These are phyloP conservation scores for Euphydryas editha DNA, from an alignment of 2,888 invertebrate species.

Conservation along the genomic window DNA sequence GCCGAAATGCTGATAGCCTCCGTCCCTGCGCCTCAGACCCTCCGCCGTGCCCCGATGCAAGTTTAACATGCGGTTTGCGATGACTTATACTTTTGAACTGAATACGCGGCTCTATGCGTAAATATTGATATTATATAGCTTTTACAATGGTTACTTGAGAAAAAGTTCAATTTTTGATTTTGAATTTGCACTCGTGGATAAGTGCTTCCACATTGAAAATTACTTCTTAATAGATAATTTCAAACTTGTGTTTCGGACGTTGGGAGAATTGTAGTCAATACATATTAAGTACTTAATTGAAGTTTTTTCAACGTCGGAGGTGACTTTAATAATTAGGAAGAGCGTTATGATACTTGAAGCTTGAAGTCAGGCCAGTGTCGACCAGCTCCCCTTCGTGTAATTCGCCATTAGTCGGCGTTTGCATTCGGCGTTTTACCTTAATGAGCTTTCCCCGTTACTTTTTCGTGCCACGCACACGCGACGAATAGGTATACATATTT, in stretches of 20 bases:
- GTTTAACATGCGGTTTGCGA: conserved; percentile 52
- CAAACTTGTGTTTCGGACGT: not conserved
- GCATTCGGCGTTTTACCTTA: conserved; percentile 83
- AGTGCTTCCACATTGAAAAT: conserved; percentile 1
- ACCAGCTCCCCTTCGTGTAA: conserved; percentile 80
- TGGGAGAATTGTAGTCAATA: not conserved
- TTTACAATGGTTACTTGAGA: conserved; percentile 1
- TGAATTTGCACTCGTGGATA: not conserved
- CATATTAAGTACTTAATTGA: not conserved
- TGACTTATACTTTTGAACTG: conserved; percentile 33
- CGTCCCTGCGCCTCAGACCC: conserved; percentile 52
- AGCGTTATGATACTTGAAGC: conserved; percentile 24
- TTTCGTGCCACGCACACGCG: conserved; percentile 66
- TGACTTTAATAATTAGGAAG: conserved; percentile 24
- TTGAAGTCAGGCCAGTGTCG: conserved; percentile 40
- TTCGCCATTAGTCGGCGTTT: conserved; percentile 82
- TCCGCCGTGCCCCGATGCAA: conserved; percentile 53
- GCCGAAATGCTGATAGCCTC: conserved; percentile 81
- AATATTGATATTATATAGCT: conserved; percentile 20
- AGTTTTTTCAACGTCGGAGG: not conserved
- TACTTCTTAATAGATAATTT: conserved; percentile 23
- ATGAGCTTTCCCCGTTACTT: conserved; percentile 76
- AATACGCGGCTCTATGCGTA: conserved; percentile 20
- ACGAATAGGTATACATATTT: conserved; percentile 76
- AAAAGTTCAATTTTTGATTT: not conserved